Evolutionary conservation across 1,140 invertebrate species (phyloP).

Genomic region (Drosophila micromelanica): DNA sequence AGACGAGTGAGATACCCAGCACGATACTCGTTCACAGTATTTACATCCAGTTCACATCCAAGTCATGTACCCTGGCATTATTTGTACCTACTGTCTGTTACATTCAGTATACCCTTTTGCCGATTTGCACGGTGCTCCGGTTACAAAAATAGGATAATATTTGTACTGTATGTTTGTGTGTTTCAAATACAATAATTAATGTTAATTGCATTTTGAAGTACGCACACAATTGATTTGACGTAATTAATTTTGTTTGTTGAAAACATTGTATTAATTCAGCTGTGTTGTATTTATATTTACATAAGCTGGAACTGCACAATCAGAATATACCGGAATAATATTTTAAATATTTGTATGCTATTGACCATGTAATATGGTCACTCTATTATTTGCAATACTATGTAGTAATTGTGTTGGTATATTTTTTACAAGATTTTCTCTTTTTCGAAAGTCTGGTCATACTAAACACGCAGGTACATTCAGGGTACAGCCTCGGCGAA

Average conservation of each 20-base stretch:
- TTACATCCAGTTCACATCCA: too few species aligned
- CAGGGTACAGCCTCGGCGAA: constrained; percentile 50
- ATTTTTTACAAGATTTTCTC: background rate
- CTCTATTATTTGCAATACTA: background rate
- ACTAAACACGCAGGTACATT: constrained; percentile 54
- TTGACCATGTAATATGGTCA: background rate
- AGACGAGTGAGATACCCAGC: too few species aligned
- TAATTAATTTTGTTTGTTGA: background rate
- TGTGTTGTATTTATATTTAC: background rate
- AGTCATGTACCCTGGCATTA: too few species aligned
- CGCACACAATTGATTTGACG: background rate
- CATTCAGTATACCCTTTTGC: background rate
- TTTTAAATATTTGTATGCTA: background rate
- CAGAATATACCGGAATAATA: background rate
- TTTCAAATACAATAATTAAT: background rate
- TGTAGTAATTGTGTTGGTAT: background rate
- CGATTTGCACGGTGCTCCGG: too few species aligned
- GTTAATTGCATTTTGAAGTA: background rate
- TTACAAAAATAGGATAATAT: background rate
- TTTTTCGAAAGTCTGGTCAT: constrained; percentile 18
- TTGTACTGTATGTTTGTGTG: background rate
- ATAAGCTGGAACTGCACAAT: too few species aligned
- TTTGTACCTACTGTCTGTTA: too few species aligned
- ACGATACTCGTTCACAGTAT: too few species aligned
- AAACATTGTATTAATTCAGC: background rate